Conservation (phyloP, 2,888 invertebrate genomes). For the Yponomeuta cagnagella region DNA sequence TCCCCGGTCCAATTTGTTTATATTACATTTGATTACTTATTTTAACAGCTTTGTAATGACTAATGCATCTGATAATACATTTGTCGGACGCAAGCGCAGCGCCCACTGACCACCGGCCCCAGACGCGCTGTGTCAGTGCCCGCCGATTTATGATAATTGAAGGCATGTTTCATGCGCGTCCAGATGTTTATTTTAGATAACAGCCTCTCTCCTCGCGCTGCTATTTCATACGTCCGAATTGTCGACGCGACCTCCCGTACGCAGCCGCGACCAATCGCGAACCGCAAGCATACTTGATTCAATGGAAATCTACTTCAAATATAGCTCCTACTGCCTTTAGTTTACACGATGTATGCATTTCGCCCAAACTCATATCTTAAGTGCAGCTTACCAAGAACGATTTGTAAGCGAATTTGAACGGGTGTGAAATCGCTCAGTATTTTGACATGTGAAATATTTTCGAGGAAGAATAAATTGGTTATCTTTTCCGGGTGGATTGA, state of each 20-base stretch:
- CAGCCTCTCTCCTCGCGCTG: conserved; percentile 47
- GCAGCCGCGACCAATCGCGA: conserved; percentile 54
- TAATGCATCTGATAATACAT: conserved; percentile 1
- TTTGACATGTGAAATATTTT: conserved; percentile 33
- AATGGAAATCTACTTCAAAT: background rate
- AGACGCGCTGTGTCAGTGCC: conserved; percentile 28
- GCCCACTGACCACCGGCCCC: conserved; percentile 9
- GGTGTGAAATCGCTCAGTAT: conserved; percentile 52
- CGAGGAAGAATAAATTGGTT: background rate
- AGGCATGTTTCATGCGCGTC: conserved; percentile 72
- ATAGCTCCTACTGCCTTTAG: background rate
- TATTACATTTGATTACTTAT: background rate
- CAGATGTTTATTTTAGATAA: conserved; percentile 76
- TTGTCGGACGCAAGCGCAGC: background rate
- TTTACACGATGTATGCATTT: background rate
- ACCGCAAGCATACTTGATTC: conserved; percentile 23
- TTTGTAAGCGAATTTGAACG: conserved; percentile 49
- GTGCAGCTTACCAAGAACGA: conserved; percentile 26
- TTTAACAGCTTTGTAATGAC: conserved; percentile 13
- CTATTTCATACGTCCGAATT: conserved; percentile 67
- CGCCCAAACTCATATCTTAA: background rate
- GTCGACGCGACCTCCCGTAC: conserved; percentile 62
- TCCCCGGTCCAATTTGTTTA: background rate
- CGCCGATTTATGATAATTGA: conserved; percentile 75
- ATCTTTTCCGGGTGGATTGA: background rate